Percentiles rank a stretch among this genome's conserved stretches.
These are phyloP conservation scores for Semotilus atromaculatus DNA, from an alignment of 2,797 vertebrate genomes.

Conservation along the genomic window DNA sequence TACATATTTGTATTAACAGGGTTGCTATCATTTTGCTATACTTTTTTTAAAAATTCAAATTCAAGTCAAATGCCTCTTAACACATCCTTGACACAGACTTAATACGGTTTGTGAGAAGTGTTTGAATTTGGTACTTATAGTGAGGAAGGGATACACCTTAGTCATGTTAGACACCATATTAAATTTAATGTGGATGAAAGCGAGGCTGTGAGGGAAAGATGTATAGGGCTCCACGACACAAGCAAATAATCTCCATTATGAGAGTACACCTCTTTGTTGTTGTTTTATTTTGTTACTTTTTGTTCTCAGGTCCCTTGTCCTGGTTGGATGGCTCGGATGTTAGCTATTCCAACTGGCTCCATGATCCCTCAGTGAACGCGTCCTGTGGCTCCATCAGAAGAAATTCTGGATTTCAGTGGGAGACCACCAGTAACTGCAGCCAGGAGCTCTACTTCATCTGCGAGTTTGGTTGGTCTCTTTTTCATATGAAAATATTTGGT, in stretches of 20 bases:
- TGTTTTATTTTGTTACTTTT: neutral
- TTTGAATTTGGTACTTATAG: neutral
- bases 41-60: neutral
- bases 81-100: neutral
- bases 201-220: neutral
- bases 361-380: slow-evolving; percentile 64
- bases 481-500: neutral
- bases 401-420: slow-evolving; percentile 85
- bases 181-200: neutral
- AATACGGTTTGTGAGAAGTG: neutral
- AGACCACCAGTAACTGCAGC: slow-evolving; percentile 81
- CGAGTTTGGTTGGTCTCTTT: slow-evolving; percentile 83
- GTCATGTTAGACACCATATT: neutral
- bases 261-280: neutral
- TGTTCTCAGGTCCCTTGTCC: slow-evolving; percentile 76
- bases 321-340: slow-evolving; percentile 90
- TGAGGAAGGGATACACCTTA: neutral
- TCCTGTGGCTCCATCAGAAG: slow-evolving; percentile 82
- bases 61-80: neutral
- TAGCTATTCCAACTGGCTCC: slow-evolving; percentile 86
- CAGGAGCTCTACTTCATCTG: slow-evolving; percentile 89
- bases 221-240: neutral
- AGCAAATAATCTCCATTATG: neutral
- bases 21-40: neutral
- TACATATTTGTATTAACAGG: neutral